Conservation (phyloP, 2,888 invertebrate species). For the Hyppa rectilinea region DNA sequence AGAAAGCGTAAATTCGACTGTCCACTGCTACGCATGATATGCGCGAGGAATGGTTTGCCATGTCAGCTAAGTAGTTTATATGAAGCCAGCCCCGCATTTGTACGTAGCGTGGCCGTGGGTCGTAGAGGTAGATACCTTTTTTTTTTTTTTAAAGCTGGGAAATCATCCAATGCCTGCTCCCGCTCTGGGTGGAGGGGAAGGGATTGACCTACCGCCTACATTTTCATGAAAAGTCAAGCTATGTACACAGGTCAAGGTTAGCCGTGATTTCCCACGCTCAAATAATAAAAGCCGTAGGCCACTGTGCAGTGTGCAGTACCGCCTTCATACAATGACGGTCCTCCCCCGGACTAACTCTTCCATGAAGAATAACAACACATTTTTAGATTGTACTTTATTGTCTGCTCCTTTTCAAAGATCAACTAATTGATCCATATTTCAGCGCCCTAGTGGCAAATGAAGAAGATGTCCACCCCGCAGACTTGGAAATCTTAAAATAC, state of each 20-base stretch:
- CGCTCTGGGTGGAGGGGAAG: too few relatives aligned
- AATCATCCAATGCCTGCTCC: too few relatives aligned
- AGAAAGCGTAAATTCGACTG: background rate
- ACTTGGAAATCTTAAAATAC: constrained; percentile 78
- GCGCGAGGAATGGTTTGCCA: too few relatives aligned
- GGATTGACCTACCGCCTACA: too few relatives aligned
- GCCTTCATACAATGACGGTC: background rate
- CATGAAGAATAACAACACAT: background rate
- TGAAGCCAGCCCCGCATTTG: background rate
- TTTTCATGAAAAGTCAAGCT: background rate
- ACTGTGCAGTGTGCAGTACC: background rate
- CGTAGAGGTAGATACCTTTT: background rate
- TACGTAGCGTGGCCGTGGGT: too few relatives aligned
- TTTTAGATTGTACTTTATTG: too few relatives aligned
- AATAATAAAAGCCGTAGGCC: too few relatives aligned
- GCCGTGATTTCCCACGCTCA: too few relatives aligned
- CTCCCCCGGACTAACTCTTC: background rate
- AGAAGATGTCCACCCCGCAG: constrained; percentile 69
- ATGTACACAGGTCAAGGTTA: background rate
- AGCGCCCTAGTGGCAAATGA: constrained; percentile 63
- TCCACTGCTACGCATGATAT: background rate
- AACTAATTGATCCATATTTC: constrained; percentile 15
- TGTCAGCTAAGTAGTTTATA: background rate
- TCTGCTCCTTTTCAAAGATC: background rate
- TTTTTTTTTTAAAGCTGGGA: too few relatives aligned